Percentiles rank a stretch among this genome's conserved stretches.
These are phyloP conservation scores for Eubucco bourcierii DNA, from an alignment of 2,113 vertebrate genomes.

Conservation along the genomic window DNA sequence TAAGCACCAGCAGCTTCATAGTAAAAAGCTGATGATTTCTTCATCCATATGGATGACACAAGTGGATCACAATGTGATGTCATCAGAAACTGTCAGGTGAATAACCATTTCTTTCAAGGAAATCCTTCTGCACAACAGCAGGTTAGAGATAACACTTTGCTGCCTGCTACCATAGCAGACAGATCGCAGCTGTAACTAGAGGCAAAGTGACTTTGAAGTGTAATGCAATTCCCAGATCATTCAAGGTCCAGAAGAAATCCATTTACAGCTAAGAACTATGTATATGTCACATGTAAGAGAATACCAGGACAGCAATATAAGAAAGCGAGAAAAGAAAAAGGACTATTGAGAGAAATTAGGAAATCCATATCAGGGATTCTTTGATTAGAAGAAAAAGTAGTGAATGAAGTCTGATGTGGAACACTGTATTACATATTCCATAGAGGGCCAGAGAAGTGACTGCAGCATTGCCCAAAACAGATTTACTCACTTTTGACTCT, in stretches of 20 bases:
- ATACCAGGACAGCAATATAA: neutral
- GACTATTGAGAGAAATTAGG: neutral
- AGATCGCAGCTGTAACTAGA: neutral
- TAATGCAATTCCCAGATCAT: constrained; percentile 32
- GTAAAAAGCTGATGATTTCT: neutral
- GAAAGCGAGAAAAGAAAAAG: neutral
- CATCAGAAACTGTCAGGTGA: neutral
- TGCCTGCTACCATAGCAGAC: neutral
- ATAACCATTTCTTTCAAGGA: neutral
- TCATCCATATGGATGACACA: neutral
- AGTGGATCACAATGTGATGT: neutral
- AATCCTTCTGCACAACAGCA: neutral
- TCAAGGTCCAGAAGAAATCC: constrained; percentile 36
- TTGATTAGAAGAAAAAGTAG: neutral
- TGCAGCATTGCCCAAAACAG: neutral
- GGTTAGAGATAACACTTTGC: neutral
- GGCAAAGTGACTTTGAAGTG: constrained; percentile 46
- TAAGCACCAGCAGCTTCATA: neutral
- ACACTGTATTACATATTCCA: neutral
- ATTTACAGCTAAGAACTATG: constrained; percentile 28
- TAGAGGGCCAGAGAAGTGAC: neutral
- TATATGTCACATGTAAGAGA: constrained; percentile 16
- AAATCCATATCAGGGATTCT: neutral
- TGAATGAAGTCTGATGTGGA: neutral
- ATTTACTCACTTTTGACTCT: neutral